Evolutionary conservation across 2,113 vertebrate genomes (phyloP).

Genomic region (Toxotes jaculatrix): DNA sequence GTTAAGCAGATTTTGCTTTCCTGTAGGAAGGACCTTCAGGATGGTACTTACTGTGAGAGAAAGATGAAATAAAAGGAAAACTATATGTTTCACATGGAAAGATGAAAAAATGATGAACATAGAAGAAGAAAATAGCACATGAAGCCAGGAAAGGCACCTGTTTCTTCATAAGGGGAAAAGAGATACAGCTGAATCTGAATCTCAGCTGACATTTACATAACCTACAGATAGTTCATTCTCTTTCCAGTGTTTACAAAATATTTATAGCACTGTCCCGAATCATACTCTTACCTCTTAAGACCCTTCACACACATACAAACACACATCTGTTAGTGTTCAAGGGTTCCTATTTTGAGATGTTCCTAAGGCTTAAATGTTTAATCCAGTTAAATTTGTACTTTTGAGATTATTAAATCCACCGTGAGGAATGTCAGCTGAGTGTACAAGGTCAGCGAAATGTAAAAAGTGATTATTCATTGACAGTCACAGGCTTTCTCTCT

Average conservation of each 20-base stretch:
- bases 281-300: not conserved
- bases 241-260: not conserved
- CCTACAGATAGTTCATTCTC: not conserved
- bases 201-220: not conserved
- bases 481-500: not conserved
- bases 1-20: not conserved
- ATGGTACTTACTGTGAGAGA: not conserved
- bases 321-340: conserved; percentile 22
- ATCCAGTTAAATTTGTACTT: conserved; percentile 63
- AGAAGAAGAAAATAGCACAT: not conserved
- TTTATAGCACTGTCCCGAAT: not conserved
- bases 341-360: conserved; percentile 42
- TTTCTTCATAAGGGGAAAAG: not conserved
- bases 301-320: not conserved
- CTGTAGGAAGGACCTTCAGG: not conserved
- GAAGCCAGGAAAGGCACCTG: not conserved
- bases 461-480: conserved; percentile 34
- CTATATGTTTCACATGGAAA: not conserved
- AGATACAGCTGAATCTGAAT: not conserved
- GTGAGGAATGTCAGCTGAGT: conserved; percentile 55
- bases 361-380: conserved; percentile 46
- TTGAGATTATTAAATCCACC: conserved; percentile 54
- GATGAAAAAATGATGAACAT: not conserved
- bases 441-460: conserved; percentile 51
- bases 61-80: not conserved